Evolutionary conservation across 1,140 invertebrate species (phyloP).

Genomic region (Camponotus pennsylvanicus): DNA sequence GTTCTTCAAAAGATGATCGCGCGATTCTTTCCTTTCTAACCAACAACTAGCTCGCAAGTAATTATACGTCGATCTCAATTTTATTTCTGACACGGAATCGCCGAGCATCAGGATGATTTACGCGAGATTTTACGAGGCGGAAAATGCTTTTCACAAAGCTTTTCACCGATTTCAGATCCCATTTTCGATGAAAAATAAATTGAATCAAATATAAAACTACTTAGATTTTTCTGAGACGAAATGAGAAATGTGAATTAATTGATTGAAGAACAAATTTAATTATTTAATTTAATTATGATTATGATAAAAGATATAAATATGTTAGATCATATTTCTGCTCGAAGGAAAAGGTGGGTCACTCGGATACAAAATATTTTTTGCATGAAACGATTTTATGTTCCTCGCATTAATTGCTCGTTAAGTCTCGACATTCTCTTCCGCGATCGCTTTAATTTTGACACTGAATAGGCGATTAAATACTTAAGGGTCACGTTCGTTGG

Average conservation of each 20-base stretch:
- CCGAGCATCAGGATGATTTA: slow-evolving; percentile 13
- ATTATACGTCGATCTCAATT: slow-evolving; percentile 71
- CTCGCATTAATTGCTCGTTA: neutral
- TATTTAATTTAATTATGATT: neutral
- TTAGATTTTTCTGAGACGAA: neutral
- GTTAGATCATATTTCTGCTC: neutral
- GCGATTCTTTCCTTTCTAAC: slow-evolving; percentile 57
- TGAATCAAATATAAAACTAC: neutral
- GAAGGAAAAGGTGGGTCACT: neutral
- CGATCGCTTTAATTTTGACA: slow-evolving; percentile 7
- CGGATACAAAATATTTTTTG: neutral
- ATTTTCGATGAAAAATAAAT: neutral
- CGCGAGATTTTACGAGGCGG: slow-evolving; percentile 21
- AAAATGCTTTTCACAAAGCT: slow-evolving; percentile 44
- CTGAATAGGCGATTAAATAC: slow-evolving; percentile 17
- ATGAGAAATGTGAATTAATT: neutral
- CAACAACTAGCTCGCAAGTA: slow-evolving; percentile 62
- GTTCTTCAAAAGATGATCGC: neutral
- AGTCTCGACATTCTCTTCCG: neutral
- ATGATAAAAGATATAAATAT: neutral
- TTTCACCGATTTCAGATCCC: slow-evolving; percentile 1
- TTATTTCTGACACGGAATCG: slow-evolving; percentile 62
- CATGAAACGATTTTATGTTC: neutral
- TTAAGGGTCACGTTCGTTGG: slow-evolving; percentile 36
- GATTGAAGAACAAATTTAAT: neutral